Evolutionary conservation across 2,888 invertebrate genomes (phyloP), one percentile per base, ranked within the genome.

Genomic region (Nephrocerus scutellatus): DNA sequence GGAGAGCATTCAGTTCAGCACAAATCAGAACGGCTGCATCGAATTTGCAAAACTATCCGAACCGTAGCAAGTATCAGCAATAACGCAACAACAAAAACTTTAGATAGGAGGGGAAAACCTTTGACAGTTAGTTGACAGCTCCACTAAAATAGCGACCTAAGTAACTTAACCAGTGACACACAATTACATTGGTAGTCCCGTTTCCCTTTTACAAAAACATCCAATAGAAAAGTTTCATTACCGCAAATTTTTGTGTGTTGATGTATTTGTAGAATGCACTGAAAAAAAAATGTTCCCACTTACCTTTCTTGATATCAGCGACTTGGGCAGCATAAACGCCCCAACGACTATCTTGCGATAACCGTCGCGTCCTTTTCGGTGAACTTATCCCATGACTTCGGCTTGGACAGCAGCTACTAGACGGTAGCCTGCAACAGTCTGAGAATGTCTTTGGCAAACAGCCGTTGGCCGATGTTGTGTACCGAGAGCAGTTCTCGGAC

Each of bases 341-440:
- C 98, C 98, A 59, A 92, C 92, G 73, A 96, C 93, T 93, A 98
- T 98, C 73, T 97, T 96, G 61, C 98, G 76, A 73, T 98, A 98
- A 57, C 96, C 96, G 74, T 98, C 98, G 38, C 97, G 76, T 22
- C 98, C 98, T 70, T 98, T 73, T 98, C 98, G 41, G 98, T 98
- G 62, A 98, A 75, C 72, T 97, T 97, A 73, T 96, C 95, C 98
- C 98, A 98, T 10, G 95, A 95, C 68, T 98, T 96, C 38, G 98
- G 98, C 68, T 98, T 98, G 53, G 96, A 96, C 47, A 98, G 77
- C 58, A 98, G 74, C 72, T 98, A 98, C 50, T 93, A 93, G 31
- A 98, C 96, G 16, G 98, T 98, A 44, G 98, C 98, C 70, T 98
- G 97, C 47, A 85, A 93, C 46, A 92, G 73, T 2, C 97, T 97